Evolutionary conservation across 2,888 invertebrate genomes (phyloP), one percentile per base, ranked within the genome.

Genomic region (Cephus sareptanus): DNA sequence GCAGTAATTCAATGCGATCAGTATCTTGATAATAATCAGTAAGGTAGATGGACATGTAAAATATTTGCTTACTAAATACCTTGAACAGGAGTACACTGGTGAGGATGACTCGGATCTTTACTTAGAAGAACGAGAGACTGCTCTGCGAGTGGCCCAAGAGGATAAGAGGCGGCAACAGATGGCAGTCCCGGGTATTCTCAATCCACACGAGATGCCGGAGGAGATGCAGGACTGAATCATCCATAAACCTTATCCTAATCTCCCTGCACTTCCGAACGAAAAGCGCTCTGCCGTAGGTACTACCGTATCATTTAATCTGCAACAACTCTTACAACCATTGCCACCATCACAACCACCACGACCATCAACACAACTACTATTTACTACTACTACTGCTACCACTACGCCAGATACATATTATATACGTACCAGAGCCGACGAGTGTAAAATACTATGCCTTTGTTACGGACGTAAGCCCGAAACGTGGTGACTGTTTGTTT

Each of bases 21-120:
- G 6, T 15, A 56, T 23, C 9, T 56, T 56, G 23, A 23, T 3
- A 33, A 56, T 68, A 69, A 9, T 12, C 69, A 69, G n/a, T 68
- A 15, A 77, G 23, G 23, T 56, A 30, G 33, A 74, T 35, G 6
- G 1, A 0, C 9, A 56, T 34, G 13, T 69, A 35, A 33, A 35
- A 9, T 9, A 56, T 56, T 77, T 76, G 31, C 37, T 35, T 3
- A 69, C 37, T 68, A 73, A 31, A 76, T 75, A 31, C 34, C 73
- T 78, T 73, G 70, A 93, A 6, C 92, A 99, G 99, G 99, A 99
- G 93, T 98, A 97, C 92, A 98, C 98, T 37, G 99, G 99, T 73
- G 98, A 98, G 92, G 99, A 99, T 91, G 98, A 99, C 92, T 96
- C 97, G 81, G 99, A 99, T 93, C 93, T 99, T 90, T 99, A 97